Percentiles rank a stretch among this genome's conserved stretches.
Evolutionary conservation across 2,113 vertebrate genomes (phyloP).

Genomic region (Myiopsitta monachus): DNA sequence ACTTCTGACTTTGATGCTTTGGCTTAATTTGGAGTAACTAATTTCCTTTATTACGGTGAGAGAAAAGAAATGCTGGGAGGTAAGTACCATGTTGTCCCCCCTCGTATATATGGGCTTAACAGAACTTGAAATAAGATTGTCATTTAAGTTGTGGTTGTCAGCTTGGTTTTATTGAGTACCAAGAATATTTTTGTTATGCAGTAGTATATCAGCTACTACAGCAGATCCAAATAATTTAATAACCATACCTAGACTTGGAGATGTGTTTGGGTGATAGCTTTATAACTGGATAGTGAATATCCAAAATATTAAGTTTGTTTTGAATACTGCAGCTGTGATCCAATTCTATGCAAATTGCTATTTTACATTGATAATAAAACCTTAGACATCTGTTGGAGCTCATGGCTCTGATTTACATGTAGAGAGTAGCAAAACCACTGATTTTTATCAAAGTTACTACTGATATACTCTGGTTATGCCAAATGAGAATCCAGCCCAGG

Average conservation of each 20-base stretch:
- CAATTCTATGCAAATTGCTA: background rate
- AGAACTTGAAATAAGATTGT: background rate
- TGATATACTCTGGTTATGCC: background rate
- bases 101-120: fast-evolving
- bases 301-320: background rate
- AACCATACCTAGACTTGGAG: fast-evolving
- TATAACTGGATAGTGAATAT: background rate
- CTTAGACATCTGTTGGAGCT: background rate
- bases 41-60: background rate
- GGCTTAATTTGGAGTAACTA: background rate
- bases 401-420: background rate
- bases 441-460: background rate
- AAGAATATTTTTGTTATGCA: background rate
- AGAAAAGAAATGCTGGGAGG: background rate
- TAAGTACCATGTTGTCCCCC: fast-evolving
- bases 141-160: background rate
- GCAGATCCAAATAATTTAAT: background rate
- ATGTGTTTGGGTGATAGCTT: background rate
- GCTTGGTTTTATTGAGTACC: background rate
- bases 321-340: background rate
- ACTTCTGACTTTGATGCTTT: background rate
- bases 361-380: background rate
- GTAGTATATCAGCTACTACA: background rate
- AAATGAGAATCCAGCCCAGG: background rate
- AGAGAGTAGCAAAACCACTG: background rate